These are phyloP conservation scores for Criorhina ranunculi DNA, from an alignment of 2,888 invertebrate species.

Conservation along the genomic window DNA sequence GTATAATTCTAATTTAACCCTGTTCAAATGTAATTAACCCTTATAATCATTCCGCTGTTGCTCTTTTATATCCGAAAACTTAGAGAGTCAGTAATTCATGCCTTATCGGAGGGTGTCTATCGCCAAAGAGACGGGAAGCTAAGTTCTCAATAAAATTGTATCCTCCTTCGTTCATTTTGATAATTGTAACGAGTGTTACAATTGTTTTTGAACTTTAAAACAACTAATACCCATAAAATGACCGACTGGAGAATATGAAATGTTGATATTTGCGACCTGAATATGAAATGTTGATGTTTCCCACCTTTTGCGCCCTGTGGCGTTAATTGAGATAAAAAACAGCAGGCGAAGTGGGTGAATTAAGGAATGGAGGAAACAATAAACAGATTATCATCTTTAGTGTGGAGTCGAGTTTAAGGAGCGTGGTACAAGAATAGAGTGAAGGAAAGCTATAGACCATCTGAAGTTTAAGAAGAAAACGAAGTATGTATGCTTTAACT, in stretches of 20 bases:
- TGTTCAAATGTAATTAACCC: conserved; percentile 36
- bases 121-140: conserved; percentile 1
- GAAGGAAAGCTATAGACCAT: too few relatives aligned
- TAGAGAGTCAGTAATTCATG: conserved; percentile 4
- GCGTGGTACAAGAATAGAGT: too few relatives aligned
- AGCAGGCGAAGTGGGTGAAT: neutral
- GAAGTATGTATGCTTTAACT: too few relatives aligned
- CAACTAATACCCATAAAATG: neutral
- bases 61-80: conserved; percentile 25
- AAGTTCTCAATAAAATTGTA: conserved; percentile 41
- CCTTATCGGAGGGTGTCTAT: conserved; percentile 13
- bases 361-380: neutral
- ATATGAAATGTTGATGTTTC: conserved; percentile 24
- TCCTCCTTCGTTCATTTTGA: conserved; percentile 1
- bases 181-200: conserved; percentile 35
- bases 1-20: conserved; percentile 22
- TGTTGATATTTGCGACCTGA: conserved; percentile 1
- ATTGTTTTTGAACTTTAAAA: conserved; percentile 2
- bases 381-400: neutral
- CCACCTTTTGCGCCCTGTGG: neutral
- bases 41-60: conserved; percentile 31
- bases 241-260: neutral
- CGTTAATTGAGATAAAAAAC: conserved; percentile 15
- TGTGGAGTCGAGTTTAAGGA: neutral
- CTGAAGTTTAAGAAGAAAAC: too few relatives aligned